A percentile compares a stretch with the other conserved stretches of the same genome.
phyloP scores from a whole-genome alignment of 2,888 invertebrate genomes.

The Epinotia nisella region DNA sequence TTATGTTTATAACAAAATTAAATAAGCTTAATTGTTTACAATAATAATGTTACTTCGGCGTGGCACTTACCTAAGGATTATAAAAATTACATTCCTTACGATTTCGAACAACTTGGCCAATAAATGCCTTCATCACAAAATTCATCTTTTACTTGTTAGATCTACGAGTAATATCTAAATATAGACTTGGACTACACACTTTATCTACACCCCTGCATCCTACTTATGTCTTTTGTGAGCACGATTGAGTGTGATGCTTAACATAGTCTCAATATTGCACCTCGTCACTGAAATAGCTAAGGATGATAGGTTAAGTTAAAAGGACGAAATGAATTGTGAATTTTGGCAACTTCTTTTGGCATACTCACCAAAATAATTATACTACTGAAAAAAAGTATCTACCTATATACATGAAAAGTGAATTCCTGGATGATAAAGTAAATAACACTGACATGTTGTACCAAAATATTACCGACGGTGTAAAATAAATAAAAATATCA shows the following conservation, averaged over 20 bases:
- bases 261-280: constrained; percentile 24
- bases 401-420: background rate
- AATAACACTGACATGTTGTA: constrained; percentile 47
- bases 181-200: constrained; percentile 59
- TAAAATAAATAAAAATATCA: constrained; percentile 66
- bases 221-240: constrained; percentile 81
- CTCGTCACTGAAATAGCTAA: constrained; percentile 51
- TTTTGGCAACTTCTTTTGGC: constrained; percentile 83
- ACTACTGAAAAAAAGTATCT: constrained; percentile 42
- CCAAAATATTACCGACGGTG: constrained; percentile 37
- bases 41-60: constrained; percentile 76
- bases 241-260: constrained; percentile 59
- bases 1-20: constrained; percentile 79
- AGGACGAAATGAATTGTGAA: constrained; percentile 66
- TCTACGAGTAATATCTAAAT: constrained; percentile 50
- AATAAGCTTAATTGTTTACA: constrained; percentile 76
- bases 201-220: constrained; percentile 60
- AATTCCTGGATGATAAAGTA: constrained; percentile 8
- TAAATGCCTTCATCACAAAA: constrained; percentile 81
- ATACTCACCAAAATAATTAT: constrained; percentile 70
- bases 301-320: constrained; percentile 50
- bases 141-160: constrained; percentile 50
- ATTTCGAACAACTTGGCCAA: constrained; percentile 76
- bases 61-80: constrained; percentile 80
- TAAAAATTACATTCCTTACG: constrained; percentile 73